Base-by-base conservation (phyloP, 2,888 invertebrate species). In the Caenorhabditis sp. region DNA sequence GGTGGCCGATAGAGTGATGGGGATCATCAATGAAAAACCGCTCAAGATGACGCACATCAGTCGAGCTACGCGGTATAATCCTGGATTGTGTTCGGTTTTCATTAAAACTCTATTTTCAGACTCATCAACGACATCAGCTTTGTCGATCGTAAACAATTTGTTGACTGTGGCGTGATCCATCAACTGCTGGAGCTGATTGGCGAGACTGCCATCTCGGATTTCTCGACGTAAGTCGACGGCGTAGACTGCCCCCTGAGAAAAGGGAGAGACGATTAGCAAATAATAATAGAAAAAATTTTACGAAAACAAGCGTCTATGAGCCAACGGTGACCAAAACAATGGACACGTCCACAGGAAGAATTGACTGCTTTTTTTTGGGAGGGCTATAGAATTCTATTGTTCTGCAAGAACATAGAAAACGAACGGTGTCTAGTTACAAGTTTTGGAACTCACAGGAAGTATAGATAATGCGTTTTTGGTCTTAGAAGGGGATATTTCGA, bases 21-120 rank as follows among this genome's bases (percentile, higher is more conserved):
- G 19, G 1, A 74, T 89, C 26, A 80, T 90, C 10, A 75, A 79
- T 41, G 88, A 89, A 75, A 87, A 88, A 54, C 91, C 91, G 2
- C 77, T 88, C 7, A 86, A 90, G 74, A 85, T 91, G 88, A 76
- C 87, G 2, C 87, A 88, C 44, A 89, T 91, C 87, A 76, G 89
- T 12, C 86, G 87, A 79, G 88, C 89, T 24, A 86, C 89, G 12
- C 85, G 82, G 90, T 90, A 76, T 38, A 19, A 47, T 28, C 31
- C 26, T 41, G n/a, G 24, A 58, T 4, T 16, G 4, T 38, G 14
- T 35, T 10, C 5, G 28, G 22, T 58, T 38, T n/a, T 22, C 12
- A 2, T 10, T 5, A 38, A 10, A 6, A 26, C 35, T 28, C 41
- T 22, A 58, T 38, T 24, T 51, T 54, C 80, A 88, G 91, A 54